Conservation (phyloP, 1,140 invertebrate species). For the Chionoecetes opilio region DNA sequence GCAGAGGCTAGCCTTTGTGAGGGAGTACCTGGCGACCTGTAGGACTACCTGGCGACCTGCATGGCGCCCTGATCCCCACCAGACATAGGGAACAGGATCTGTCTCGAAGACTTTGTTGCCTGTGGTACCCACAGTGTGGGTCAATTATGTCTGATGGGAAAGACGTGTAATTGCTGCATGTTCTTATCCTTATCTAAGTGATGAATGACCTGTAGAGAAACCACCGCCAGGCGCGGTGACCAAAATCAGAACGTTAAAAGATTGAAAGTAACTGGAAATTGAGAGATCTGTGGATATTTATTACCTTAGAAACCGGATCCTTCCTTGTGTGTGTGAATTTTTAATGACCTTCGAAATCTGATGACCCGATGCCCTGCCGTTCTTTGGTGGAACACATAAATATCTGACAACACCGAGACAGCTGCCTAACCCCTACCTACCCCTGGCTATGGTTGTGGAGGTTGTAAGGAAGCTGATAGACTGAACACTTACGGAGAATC, state of each 20-base stretch:
- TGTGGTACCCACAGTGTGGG: no score
- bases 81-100: not conserved
- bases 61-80: not conserved
- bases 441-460: not conserved
- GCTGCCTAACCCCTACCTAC: no score
- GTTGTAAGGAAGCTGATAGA: not conserved
- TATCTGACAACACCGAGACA: not conserved
- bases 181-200: not conserved
- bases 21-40: not conserved
- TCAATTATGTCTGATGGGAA: not conserved
- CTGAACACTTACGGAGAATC: not conserved
- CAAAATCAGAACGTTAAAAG: no score
- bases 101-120: not conserved
- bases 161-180: not conserved
- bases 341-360: not conserved
- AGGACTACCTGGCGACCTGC: not conserved
- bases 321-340: no score
- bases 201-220: no score
- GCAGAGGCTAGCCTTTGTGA: not conserved
- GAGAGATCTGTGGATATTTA: not conserved
- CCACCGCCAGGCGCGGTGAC: not conserved
- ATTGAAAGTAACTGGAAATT: not conserved
- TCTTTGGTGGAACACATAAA: not conserved
- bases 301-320: not conserved
- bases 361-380: slow-evolving; percentile 1